Evolutionary conservation across 53 echinoderm and acorn worm genomes (phyloP), one percentile per base, ranked within the genome.

Genomic region (Antedon mediterranea): DNA sequence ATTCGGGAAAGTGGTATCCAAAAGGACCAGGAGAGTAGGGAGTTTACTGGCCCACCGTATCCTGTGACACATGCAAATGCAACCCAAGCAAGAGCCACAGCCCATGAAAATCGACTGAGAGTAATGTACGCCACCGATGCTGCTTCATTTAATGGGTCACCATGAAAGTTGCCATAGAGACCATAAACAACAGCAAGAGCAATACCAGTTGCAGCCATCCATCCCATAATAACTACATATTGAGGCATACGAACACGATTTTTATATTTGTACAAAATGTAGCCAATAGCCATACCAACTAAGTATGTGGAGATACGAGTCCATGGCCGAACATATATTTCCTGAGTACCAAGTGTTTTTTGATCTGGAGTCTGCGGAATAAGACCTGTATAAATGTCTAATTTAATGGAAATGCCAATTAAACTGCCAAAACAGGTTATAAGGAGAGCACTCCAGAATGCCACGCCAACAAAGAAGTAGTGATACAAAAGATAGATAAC

Each of bases 1-100:
- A 89, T 57, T 7, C 89, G 82, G 32, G 85, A 79, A 37, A 89
- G 43, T 3, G 89, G 89, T 32, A 77, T 79, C 89, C 89, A 89
- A 29, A 85, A 31, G 29, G 71, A 43, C 89, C 89, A 89, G 23
- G 82, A 72, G 13, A 89, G 70, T 28, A 89, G 43, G 18, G 79
- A 29, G 71, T 89, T 89, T 29, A 89, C 57, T 29, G 78, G 79
- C 29, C 88, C 88, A 77, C 88, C 88, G 74, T 88, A 77, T 30
- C 84, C 83, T 0, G 73, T 77, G 28, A 71, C 6, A 71, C 88
- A 88, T 28, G 84, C 81, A 73, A 88, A 85, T 0, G 74, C 77
- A 3, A 88, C 84, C 88, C 88, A 88, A 20, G 32, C 77, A 0
- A 88, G 84, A 27, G 84, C 88, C 0, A 81, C 42, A 34, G 70